These are phyloP conservation scores for Meriones psammophilus DNA, from an alignment of 2,797 vertebrate species.

Conservation along the genomic window DNA sequence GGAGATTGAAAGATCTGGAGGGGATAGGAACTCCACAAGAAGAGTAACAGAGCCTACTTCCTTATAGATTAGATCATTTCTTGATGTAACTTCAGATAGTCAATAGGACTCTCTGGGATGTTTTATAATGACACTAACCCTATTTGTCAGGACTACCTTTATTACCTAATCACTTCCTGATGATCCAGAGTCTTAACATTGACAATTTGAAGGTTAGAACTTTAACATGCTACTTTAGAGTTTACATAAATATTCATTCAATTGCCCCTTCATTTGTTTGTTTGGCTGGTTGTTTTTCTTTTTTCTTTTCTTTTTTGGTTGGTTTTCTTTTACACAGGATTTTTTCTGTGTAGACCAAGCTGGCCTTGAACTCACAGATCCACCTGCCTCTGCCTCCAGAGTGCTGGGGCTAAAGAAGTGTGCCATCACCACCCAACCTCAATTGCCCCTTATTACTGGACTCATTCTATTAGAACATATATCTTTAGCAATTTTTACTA, in stretches of 20 bases:
- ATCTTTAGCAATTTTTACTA: slow-evolving; percentile 44
- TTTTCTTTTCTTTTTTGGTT: too few relatives aligned
- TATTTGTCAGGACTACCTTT: not conserved
- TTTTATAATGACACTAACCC: not conserved
- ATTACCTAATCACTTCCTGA: not conserved
- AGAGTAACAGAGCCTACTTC: not conserved
- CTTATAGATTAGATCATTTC: not conserved
- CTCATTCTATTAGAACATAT: not conserved
- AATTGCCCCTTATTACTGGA: not conserved
- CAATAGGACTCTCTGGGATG: not conserved
- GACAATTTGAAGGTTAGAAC: not conserved
- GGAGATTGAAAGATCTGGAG: too few relatives aligned
- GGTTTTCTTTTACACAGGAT: too few relatives aligned
- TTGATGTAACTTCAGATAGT: not conserved
- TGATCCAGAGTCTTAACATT: not conserved
- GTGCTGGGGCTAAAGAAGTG: too few relatives aligned
- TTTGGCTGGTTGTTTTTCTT: too few relatives aligned
- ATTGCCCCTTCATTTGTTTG: not conserved
- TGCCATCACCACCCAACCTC: too few relatives aligned
- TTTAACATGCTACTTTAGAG: slow-evolving; percentile 1
- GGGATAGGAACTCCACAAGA: too few relatives aligned
- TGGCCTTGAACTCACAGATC: too few relatives aligned
- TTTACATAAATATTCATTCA: not conserved
- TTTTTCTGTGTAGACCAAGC: too few relatives aligned
- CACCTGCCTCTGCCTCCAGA: too few relatives aligned